These are phyloP conservation scores for Scaptomyza caliginosa DNA, from an alignment of 2,888 invertebrate species.

Conservation along the genomic window DNA sequence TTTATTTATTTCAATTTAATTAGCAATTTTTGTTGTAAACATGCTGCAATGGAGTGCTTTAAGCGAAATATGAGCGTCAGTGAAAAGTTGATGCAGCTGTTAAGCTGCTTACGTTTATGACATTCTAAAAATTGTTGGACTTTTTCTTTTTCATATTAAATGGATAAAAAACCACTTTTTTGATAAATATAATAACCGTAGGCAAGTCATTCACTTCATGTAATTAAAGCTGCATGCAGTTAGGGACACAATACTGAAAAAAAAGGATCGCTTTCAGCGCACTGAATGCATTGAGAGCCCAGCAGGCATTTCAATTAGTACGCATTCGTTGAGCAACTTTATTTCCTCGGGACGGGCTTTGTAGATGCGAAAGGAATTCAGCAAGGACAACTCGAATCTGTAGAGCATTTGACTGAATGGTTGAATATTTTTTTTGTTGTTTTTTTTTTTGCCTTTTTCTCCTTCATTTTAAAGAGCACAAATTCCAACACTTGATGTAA, in stretches of 20 bases:
- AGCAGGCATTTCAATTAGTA: conserved; percentile 56
- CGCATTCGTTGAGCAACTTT: conserved; percentile 36
- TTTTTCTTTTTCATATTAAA: background rate
- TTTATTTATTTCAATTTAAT: conserved; percentile 7
- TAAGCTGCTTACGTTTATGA: background rate
- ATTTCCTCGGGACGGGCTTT: conserved; percentile 39
- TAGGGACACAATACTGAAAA: background rate
- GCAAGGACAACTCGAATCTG: conserved; percentile 16
- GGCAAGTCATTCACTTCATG: conserved; percentile 9
- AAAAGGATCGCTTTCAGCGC: background rate
- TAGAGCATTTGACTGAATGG: conserved; percentile 43
- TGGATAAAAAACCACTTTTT: background rate
- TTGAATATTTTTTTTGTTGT: conserved; percentile 27
- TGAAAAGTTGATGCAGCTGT: background rate
- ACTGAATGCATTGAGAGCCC: conserved; percentile 15
- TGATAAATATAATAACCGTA: conserved; percentile 32
- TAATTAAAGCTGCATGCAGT: conserved; percentile 28
- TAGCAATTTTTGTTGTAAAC: background rate
- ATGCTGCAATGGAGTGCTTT: too few relatives aligned
- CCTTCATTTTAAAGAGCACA: conserved; percentile 25
- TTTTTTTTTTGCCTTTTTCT: too few relatives aligned
- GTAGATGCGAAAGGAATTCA: background rate
- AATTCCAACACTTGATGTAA: conserved; percentile 53
- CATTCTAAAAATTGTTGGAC: conserved; percentile 6
- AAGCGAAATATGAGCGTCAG: background rate